Evolutionary conservation across 1,140 invertebrate genomes (phyloP).

Genomic region (Eumeta japonica): DNA sequence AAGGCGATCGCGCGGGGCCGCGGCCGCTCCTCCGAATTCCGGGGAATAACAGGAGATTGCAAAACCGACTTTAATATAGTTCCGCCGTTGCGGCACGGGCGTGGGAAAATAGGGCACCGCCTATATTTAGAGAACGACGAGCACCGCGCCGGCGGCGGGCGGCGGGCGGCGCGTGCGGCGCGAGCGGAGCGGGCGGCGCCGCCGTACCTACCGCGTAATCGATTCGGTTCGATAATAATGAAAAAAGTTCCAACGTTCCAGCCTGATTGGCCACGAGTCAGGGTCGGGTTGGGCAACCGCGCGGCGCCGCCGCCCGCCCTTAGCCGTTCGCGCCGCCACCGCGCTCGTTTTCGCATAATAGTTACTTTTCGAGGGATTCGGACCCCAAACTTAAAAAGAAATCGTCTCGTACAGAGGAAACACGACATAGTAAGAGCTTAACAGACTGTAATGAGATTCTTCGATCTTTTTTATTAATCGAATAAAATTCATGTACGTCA

Average conservation of each 20-base stretch:
- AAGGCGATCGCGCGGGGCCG: slow-evolving; percentile 32
- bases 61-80: slow-evolving; percentile 22
- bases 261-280: slow-evolving; percentile 41
- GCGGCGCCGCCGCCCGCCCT: slow-evolving; percentile 20
- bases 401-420: too few species aligned
- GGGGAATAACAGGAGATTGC: slow-evolving; percentile 20
- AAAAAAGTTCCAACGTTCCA: slow-evolving; percentile 49
- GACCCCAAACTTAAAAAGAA: too few species aligned
- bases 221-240: slow-evolving; percentile 28
- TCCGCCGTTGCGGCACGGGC: slow-evolving; percentile 17
- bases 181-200: too few species aligned
- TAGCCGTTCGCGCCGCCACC: background rate
- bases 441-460: too few species aligned
- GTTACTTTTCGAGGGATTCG: too few species aligned
- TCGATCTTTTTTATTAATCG: too few species aligned
- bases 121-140: slow-evolving; percentile 19
- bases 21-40: slow-evolving; percentile 26
- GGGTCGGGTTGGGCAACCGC: slow-evolving; percentile 44
- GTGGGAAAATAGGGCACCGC: slow-evolving; percentile 35
- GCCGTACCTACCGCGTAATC: too few species aligned
- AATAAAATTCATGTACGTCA: too few species aligned
- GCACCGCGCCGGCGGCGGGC: too few species aligned
- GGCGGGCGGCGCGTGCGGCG: too few species aligned
- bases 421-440: too few species aligned
- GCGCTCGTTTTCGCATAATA: too few species aligned